phyloP scores from a whole-genome alignment of 2,113 vertebrate genomes.

The Menidia beryllina region DNA sequence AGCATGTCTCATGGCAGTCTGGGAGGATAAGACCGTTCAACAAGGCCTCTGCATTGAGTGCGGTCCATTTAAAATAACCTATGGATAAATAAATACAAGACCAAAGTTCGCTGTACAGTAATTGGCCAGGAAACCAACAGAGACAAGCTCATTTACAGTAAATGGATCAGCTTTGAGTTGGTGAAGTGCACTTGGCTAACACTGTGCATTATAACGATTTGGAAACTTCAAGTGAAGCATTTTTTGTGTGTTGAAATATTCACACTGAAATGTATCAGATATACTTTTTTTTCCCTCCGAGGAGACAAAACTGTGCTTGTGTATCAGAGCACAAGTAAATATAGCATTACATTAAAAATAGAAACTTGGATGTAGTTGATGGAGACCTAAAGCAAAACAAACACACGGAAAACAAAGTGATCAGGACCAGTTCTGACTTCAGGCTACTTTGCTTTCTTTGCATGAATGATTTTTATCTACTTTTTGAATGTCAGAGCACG shows the following conservation, averaged over 20 bases:
- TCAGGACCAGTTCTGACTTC: conserved; percentile 33
- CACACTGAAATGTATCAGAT: conserved; percentile 49
- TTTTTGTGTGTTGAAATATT: conserved; percentile 60
- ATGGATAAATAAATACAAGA: conserved; percentile 79
- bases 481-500: conserved; percentile 40
- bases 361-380: conserved; percentile 46
- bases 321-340: conserved; percentile 49
- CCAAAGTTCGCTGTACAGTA: conserved; percentile 80
- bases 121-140: conserved; percentile 81
- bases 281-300: conserved; percentile 25
- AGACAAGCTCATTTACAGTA: conserved; percentile 82
- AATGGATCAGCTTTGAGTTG: conserved; percentile 78
- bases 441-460: conserved; percentile 9
- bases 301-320: conserved; percentile 51
- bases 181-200: conserved; percentile 78
- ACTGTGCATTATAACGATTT: conserved; percentile 68
- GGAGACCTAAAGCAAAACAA: conserved; percentile 28
- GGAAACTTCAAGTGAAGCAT: conserved; percentile 73
- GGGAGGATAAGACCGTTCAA: conserved; percentile 70
- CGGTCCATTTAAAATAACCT: conserved; percentile 79
- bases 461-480: neutral
- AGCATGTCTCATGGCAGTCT: conserved; percentile 68
- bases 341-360: conserved; percentile 59
- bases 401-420: conserved; percentile 12
- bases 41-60: conserved; percentile 76